Base-by-base conservation (phyloP, 2,113 vertebrate genomes). In the Nothocercus julius region DNA sequence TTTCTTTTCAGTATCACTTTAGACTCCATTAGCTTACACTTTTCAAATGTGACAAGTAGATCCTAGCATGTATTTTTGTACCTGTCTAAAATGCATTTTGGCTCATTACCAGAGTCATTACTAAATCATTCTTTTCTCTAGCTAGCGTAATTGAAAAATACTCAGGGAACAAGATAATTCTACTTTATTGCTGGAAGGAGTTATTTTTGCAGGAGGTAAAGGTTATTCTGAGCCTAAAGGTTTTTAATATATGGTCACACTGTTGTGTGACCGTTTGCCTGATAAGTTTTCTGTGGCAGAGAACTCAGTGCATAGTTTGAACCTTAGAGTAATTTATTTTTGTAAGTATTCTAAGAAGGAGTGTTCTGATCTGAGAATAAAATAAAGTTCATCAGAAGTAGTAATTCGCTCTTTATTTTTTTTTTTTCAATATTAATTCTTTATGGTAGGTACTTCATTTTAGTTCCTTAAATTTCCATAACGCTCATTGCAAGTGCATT, bases 1-100 rank as follows among this genome's bases (percentile, higher is more conserved):
- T 88, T 85, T 90, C 61, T 14, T 16, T 64, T 56, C 7, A 22
- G 38, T 70, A 86, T 45, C 54, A 74, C n/a, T 93, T 92, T 49
- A 63, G 36, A n/a, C 81, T 93, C 80, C 93, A 96, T 96, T 95
- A 95, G 38, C 64, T 84, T 74, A 45, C 13, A 54, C 24, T 70
- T 93, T 82, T 83, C 51, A 94, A 38, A 47, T 82, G 51, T 72
- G 78, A 42, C 36, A 67, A 51, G 24, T 18, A 86, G 83, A 83
- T 88, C 54, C 51, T 86, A 77, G 2, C 7, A 30, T 4, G 51
- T 28, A 84, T 92, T 93, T 93, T 87, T 78, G 27, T 67, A 75
- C 45, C 30, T 90, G 79, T 96, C 78, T 87, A 72, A 92, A 92
- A 83, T 38, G 7, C 63, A 78, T 95, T 96, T 91, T 90, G 68